These are phyloP conservation scores for Antedon mediterranea DNA, from an alignment of 53 echinoderm and acorn worm species.

Conservation along the genomic window DNA sequence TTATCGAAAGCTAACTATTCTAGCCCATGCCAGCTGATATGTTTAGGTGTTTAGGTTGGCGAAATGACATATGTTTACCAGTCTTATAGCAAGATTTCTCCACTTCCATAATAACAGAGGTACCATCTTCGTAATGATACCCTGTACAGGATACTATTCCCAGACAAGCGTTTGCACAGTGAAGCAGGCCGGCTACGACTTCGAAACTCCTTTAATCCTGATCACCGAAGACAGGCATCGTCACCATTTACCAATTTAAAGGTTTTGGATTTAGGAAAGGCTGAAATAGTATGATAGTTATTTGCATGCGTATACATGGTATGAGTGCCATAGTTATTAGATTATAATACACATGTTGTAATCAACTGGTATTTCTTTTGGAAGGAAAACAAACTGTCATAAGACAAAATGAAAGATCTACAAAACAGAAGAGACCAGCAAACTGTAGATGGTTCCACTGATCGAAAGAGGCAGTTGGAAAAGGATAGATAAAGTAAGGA, in stretches of 20 bases:
- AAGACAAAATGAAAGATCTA: no score
- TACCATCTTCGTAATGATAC: neutral
- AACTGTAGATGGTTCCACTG: no score
- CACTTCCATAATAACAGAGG: neutral
- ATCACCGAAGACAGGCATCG: neutral
- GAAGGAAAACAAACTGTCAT: no score
- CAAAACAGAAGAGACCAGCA: no score
- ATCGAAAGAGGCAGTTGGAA: no score
- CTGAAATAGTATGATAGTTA: neutral
- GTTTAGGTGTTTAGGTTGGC: neutral
- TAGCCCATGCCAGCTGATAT: neutral
- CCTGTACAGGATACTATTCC: neutral
- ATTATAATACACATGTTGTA: no score
- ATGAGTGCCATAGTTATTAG: no score
- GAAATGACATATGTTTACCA: neutral
- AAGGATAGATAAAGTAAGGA: no score
- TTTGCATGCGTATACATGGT: no score
- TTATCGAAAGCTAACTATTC: no score
- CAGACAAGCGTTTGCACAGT: neutral
- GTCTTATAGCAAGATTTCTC: neutral
- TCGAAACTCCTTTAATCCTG: neutral
- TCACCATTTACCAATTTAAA: neutral
- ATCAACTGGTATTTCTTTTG: no score
- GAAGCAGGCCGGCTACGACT: neutral
- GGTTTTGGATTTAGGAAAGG: neutral